phyloP scores from a whole-genome alignment of 2,888 invertebrate species.

The Spilosoma lubricipeda region DNA sequence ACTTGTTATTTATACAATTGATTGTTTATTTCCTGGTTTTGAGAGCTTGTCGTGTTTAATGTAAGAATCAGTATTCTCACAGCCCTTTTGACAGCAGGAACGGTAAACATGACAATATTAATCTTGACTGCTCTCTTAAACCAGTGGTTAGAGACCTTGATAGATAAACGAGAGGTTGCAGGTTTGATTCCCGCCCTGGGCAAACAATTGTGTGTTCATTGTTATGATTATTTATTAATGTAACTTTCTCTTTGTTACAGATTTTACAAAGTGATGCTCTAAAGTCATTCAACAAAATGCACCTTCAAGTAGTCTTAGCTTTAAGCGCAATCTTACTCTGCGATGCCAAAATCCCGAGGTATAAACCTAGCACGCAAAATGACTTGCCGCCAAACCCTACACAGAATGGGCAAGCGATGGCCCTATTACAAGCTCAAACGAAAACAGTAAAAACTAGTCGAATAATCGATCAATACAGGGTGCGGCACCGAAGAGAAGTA shows the following conservation, averaged over 20 bases:
- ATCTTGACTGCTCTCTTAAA: too few species aligned
- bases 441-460: constrained; percentile 75
- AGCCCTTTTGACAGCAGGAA: background rate
- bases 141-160: too few species aligned
- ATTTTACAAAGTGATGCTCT: constrained; percentile 71
- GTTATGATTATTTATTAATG: constrained; percentile 15
- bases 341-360: constrained; percentile 77
- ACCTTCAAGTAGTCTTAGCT: constrained; percentile 71
- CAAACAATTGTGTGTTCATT: too few species aligned
- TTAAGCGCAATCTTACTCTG: constrained; percentile 75
- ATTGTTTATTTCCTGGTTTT: background rate
- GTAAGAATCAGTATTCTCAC: background rate
- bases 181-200: too few species aligned
- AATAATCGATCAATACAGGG: constrained; percentile 75
- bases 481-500: constrained; percentile 72
- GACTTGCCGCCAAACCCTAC: constrained; percentile 70
- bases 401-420: constrained; percentile 67
- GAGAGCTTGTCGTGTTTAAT: background rate
- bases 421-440: constrained; percentile 67
- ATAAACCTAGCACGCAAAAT: constrained; percentile 68
- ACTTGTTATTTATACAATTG: background rate
- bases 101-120: too few species aligned
- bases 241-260: constrained; percentile 71
- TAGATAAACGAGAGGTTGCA: too few species aligned
- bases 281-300: constrained; percentile 66